phyloP scores from a whole-genome alignment of 2,888 invertebrate genomes.

The Yponomeuta evonymella region DNA sequence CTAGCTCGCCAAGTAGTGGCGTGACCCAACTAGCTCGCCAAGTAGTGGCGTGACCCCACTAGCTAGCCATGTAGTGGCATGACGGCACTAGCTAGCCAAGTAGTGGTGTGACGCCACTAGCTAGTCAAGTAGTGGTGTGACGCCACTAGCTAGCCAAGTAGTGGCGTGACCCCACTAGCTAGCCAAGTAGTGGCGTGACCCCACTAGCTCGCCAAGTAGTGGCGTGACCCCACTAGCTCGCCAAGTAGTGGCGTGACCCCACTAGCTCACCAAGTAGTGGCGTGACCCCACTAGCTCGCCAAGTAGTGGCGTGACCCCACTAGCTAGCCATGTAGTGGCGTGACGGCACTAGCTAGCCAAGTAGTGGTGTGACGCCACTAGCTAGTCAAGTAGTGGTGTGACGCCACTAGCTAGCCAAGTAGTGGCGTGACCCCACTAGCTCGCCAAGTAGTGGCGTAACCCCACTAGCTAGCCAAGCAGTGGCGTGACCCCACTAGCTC shows the following conservation, averaged over 20 bases:
- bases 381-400: too few species aligned
- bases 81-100: conserved; percentile 37
- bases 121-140: conserved; percentile 29
- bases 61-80: background rate
- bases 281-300: too few species aligned
- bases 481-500: conserved; percentile 46
- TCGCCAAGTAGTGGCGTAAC: conserved; percentile 83
- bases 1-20: conserved; percentile 81
- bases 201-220: too few species aligned
- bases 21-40: conserved; percentile 75
- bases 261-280: too few species aligned
- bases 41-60: conserved; percentile 53
- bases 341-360: conserved; percentile 45
- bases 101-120: conserved; percentile 34
- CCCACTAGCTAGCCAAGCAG: conserved; percentile 53
- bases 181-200: too few species aligned
- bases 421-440: conserved; percentile 37
- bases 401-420: conserved; percentile 53
- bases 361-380: conserved; percentile 30
- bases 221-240: too few species aligned
- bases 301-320: background rate
- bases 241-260: too few species aligned
- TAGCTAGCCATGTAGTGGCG: background rate
- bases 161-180: too few species aligned
- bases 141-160: too few species aligned